phyloP scores from a whole-genome alignment of 2,888 invertebrate species.

The Mellilla xanthometata region DNA sequence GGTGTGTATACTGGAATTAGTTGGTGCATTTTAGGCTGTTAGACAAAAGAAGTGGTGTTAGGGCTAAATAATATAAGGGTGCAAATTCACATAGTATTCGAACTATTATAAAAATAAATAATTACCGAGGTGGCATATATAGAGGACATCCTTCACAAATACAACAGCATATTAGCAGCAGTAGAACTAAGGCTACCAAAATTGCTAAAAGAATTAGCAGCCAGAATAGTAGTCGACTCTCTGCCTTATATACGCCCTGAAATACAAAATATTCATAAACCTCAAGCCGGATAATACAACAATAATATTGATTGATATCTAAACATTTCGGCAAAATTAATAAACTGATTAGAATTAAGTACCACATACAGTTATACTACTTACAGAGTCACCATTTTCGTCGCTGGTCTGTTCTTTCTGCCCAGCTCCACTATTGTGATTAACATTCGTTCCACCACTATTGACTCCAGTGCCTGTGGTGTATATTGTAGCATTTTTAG shows the following conservation, averaged over 20 bases:
- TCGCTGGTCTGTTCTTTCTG: conserved; percentile 48
- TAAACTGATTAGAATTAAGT: too few relatives aligned
- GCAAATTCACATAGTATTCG: background rate
- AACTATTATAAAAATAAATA: conserved; percentile 19
- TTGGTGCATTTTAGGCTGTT: conserved; percentile 72
- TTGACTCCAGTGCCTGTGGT: conserved; percentile 52
- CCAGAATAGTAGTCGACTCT: conserved; percentile 90
- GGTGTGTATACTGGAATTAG: conserved; percentile 60
- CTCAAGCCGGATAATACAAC: too few relatives aligned
- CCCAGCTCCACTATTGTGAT: conserved; percentile 31
- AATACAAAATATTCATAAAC: conserved; percentile 40
- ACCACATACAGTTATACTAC: too few relatives aligned
- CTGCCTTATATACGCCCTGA: conserved; percentile 88
- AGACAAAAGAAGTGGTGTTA: conserved; percentile 52
- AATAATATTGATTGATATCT: background rate
- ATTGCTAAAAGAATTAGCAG: conserved; percentile 89
- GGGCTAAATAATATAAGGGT: conserved; percentile 27
- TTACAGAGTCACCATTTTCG: conserved; percentile 61
- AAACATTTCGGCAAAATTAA: too few relatives aligned
- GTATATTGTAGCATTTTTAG: conserved; percentile 72
- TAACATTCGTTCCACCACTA: conserved; percentile 28
- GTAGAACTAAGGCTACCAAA: conserved; percentile 86
- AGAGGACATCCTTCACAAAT: conserved; percentile 93
- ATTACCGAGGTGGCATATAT: conserved; percentile 88
- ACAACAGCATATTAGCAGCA: conserved; percentile 90